These are phyloP conservation scores for Bactericera cockerelli DNA, from an alignment of 1,140 invertebrate species.

Conservation along the genomic window DNA sequence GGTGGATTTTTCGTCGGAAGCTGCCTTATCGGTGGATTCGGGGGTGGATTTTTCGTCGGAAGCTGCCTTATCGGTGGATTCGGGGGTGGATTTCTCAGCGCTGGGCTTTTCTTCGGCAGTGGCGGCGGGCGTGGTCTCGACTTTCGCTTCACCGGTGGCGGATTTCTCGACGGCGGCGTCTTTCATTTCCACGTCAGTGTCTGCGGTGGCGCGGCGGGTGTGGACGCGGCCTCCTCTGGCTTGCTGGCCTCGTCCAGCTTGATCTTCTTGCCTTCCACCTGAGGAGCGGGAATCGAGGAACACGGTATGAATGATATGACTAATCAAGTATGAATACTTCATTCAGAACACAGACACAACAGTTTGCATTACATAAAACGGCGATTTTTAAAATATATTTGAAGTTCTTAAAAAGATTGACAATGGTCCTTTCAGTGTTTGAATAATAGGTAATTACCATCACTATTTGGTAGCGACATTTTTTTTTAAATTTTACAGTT, in stretches of 20 bases:
- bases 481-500: no score
- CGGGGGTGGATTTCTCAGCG: neutral
- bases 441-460: no score
- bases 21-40: neutral
- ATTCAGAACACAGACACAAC: neutral
- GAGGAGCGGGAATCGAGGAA: neutral
- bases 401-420: neutral
- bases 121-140: neutral
- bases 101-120: neutral
- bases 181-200: constrained; percentile 6
- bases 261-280: constrained; percentile 2
- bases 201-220: neutral
- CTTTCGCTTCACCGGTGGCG: neutral
- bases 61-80: neutral
- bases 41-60: neutral
- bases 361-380: neutral
- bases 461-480: no score
- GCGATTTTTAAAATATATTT: neutral
- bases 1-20: neutral
- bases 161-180: neutral
- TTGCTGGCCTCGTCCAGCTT: constrained; percentile 1
- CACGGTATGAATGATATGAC: no score
- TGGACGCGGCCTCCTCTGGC: neutral
- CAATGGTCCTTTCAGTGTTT: no score
- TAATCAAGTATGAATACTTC: no score